Evolutionary conservation across 2,797 vertebrate genomes (phyloP).

Genomic region (Philypnodon macrostomus): DNA sequence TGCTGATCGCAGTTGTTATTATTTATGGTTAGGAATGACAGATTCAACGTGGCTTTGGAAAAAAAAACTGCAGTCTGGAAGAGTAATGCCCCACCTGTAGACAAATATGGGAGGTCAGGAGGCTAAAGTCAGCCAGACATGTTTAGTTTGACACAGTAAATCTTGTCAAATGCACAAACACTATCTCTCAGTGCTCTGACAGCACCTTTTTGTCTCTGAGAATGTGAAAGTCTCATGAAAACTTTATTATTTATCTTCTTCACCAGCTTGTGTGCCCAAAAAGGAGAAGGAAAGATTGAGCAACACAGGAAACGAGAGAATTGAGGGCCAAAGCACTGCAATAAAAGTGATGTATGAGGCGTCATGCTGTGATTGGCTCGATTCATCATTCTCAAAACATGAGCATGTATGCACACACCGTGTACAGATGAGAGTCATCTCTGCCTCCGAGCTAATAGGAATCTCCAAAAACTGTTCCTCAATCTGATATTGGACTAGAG

Average conservation of each 20-base stretch:
- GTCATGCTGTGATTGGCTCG: slow-evolving; percentile 63
- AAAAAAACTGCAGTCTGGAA: not conserved
- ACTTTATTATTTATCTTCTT: slow-evolving; percentile 68
- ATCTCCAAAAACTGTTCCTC: too few relatives aligned
- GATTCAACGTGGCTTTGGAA: slow-evolving; percentile 4
- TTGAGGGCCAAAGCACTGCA: slow-evolving; percentile 65
- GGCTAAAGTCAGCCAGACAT: slow-evolving; percentile 34
- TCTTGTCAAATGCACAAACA: slow-evolving; percentile 51
- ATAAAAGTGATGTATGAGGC: slow-evolving; percentile 79
- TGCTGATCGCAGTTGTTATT: slow-evolving; percentile 17
- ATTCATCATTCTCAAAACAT: slow-evolving; percentile 69
- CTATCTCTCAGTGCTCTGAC: slow-evolving; percentile 29
- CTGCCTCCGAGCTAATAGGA: slow-evolving; percentile 57
- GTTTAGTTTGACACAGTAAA: slow-evolving; percentile 39
- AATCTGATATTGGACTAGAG: slow-evolving; percentile 45
- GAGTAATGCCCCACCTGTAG: slow-evolving; percentile 31
- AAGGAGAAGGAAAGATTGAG: slow-evolving; percentile 45
- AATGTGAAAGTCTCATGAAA: slow-evolving; percentile 64
- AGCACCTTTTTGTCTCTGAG: slow-evolving; percentile 56
- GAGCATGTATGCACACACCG: not conserved
- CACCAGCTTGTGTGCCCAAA: slow-evolving; percentile 23
- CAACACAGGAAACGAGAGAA: slow-evolving; percentile 50
- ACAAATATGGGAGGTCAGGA: slow-evolving; percentile 34
- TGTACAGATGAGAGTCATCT: slow-evolving; percentile 44
- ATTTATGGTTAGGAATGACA: slow-evolving; percentile 30